A percentile compares a stretch with the other conserved stretches of the same genome.
These are phyloP conservation scores for Struthidea cinerea DNA, from an alignment of 2,113 vertebrate genomes.

Conservation along the genomic window DNA sequence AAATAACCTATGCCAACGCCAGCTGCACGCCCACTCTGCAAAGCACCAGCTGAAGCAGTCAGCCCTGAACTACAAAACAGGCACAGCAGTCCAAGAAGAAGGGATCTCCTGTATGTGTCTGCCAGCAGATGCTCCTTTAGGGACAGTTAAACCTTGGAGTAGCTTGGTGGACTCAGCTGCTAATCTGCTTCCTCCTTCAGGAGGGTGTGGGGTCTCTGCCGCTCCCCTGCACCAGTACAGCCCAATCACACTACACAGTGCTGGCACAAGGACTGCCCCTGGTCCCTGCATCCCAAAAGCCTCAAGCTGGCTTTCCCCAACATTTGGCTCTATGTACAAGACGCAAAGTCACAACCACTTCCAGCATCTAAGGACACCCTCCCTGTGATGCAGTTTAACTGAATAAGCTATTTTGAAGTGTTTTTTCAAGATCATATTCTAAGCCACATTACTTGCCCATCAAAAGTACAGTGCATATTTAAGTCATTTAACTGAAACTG, in stretches of 20 bases:
- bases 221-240: accelerated
- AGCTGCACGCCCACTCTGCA: accelerated
- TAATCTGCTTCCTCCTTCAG: background rate
- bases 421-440: background rate
- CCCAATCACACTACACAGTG: accelerated
- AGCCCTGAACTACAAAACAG: background rate
- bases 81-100: background rate
- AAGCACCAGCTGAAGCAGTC: background rate
- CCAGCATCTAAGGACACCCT: background rate
- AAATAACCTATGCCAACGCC: accelerated
- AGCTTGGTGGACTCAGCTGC: background rate
- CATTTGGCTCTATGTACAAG: accelerated
- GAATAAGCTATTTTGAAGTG: background rate
- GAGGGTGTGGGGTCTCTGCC: background rate
- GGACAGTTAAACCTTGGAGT: background rate
- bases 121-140: background rate
- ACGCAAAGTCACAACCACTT: background rate
- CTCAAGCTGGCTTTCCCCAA: background rate
- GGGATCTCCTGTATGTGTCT: background rate
- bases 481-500: background rate
- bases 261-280: background rate
- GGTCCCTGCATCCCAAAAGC: background rate
- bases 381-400: background rate
- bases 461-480: background rate
- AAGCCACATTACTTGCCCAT: background rate